A percentile compares a stretch with the other conserved stretches of the same genome.
These are phyloP conservation scores for Oryctolagus cuniculus DNA, from an alignment of 2,113 vertebrate species.

Conservation along the genomic window mOryCun1.1 NC_091438.1:47135001-47135500, in stretches of 20 bases:
- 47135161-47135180: not conserved
- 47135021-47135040: not conserved
- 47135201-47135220: slow-evolving; percentile 97
- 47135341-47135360: slow-evolving; percentile 95
- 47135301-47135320: slow-evolving; percentile 93
- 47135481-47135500: slow-evolving; percentile 97
- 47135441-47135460: slow-evolving; percentile 98
- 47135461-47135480: slow-evolving; percentile 95
- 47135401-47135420: slow-evolving; percentile 97
- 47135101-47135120: not conserved
- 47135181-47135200: slow-evolving; percentile 90
- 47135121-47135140: not conserved
- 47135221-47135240: slow-evolving; percentile 97
- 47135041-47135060: not conserved
- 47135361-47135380: slow-evolving; percentile 96
- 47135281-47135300: slow-evolving; percentile 98
- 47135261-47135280: slow-evolving; percentile 96
- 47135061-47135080: not conserved
- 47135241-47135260: slow-evolving; percentile 95
- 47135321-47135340: slow-evolving; percentile 99
- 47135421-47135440: slow-evolving; percentile 99
- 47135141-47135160: not conserved
- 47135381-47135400: slow-evolving; percentile 96
- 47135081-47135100: not conserved
- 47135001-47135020: not conserved